Base-by-base conservation (phyloP, 1,140 invertebrate species). In the Drosophila hydei region DNA sequence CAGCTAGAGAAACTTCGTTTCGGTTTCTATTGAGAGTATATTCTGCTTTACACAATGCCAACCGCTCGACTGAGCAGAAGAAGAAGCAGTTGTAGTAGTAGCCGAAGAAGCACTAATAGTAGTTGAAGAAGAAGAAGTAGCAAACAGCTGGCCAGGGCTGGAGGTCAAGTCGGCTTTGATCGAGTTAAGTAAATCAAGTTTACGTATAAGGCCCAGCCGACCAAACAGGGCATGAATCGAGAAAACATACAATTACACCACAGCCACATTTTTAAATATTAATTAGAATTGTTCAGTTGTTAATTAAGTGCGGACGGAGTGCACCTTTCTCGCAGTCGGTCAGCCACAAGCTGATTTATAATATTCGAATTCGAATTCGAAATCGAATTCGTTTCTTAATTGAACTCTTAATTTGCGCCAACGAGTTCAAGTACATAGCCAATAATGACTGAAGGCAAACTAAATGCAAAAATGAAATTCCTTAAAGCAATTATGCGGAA, bases 111-210 rank as follows among this genome's bases (percentile, higher is more conserved):
- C 43, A 73, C 64, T 42, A 16, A 16, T 42, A 67, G 74, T 33
- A 33, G 30, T 33, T 33, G 30, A 33, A 33, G 9, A 33, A 33
- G 30, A 33, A 33, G 30, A 11, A 33, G 9, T 11, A 33, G 23
- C 60, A 65, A 65, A 48, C 55, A 79, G 48, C 63, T 76, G 76
- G 75, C 63, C 80, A 33, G 18, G 19, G 18, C 61, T 55, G 81
- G 81, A 87, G 81, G 81, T 85, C 80, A 87, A 9, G 50, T 25
- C 33, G 36, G 27, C 25, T 25, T n/a, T 61, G 56, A 72, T 61
- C 70, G 77, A 68, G 77, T 72, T 75, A 75, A 77, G 64, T 56
- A 77, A 85, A 87, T 85, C 77, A 81, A 81, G 81, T 87, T 85
- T 85, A 33, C 30, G 9, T 33, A 33, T 77, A 77, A 77, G 50